phyloP scores from a whole-genome alignment of 2,888 invertebrate genomes.

The Teinopalpus imperialis region DNA sequence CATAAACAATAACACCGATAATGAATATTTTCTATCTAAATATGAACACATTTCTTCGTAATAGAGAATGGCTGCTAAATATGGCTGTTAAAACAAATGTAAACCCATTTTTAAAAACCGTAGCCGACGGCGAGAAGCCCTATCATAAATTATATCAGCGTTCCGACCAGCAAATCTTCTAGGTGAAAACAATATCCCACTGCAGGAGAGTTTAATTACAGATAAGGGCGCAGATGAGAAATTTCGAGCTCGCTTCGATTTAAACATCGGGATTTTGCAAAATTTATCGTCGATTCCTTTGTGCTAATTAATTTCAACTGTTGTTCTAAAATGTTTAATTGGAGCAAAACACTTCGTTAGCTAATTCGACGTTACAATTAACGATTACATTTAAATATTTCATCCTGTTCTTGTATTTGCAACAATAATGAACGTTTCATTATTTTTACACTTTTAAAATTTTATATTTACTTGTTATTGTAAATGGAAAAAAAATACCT shows the following conservation, averaged over 20 bases:
- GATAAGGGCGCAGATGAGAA: slow-evolving; percentile 27
- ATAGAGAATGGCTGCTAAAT: no score
- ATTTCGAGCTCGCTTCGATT: slow-evolving; percentile 30
- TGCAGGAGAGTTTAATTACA: slow-evolving; percentile 28
- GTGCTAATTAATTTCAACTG: slow-evolving; percentile 66
- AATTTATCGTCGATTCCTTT: slow-evolving; percentile 61
- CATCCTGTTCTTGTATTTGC: slow-evolving; percentile 24
- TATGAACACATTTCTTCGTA: no score
- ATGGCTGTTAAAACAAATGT: no score
- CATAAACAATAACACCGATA: no score
- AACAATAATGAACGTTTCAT: slow-evolving; percentile 26
- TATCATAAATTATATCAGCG: slow-evolving; percentile 25
- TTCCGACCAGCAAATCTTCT: slow-evolving; percentile 17
- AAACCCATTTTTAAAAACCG: slow-evolving; percentile 15
- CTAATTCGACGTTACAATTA: slow-evolving; percentile 48
- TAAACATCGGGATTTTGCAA: slow-evolving; percentile 35
- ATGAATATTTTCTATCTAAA: no score
- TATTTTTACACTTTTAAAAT: no score
- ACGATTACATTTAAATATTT: slow-evolving; percentile 36
- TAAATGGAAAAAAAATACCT: no score
- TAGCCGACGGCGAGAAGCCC: slow-evolving; percentile 4
- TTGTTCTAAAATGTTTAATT: slow-evolving; percentile 61
- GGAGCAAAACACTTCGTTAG: slow-evolving; percentile 51
- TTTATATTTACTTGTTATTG: no score
- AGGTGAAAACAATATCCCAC: slow-evolving; percentile 28